phyloP scores from a whole-genome alignment of 2,797 vertebrate species.

The Artibeus jamaicensis region DNA sequence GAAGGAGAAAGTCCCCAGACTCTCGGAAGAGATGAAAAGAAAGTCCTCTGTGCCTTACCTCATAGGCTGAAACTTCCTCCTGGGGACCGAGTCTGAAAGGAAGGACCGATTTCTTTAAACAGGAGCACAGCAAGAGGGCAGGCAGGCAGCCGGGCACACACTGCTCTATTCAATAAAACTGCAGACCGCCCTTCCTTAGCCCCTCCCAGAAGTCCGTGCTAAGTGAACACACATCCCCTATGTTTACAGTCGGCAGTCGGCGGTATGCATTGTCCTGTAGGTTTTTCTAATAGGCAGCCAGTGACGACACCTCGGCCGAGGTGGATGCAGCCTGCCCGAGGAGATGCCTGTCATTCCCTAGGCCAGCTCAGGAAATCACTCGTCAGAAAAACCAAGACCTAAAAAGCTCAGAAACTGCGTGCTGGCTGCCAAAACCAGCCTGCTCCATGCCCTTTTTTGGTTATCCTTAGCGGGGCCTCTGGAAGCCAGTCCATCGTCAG shows the following conservation, averaged over 20 bases:
- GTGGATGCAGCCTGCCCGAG: conserved; percentile 83
- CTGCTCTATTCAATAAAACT: conserved; percentile 86
- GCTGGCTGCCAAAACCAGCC: conserved; percentile 87
- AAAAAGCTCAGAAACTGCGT: conserved; percentile 85
- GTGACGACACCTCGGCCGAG: conserved; percentile 80
- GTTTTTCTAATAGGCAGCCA: conserved; percentile 84
- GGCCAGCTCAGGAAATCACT: conserved; percentile 88
- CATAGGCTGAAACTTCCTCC: conserved; percentile 72
- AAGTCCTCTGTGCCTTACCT: conserved; percentile 81
- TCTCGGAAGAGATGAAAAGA: background rate
- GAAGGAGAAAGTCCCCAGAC: conserved; percentile 23
- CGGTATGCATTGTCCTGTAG: conserved; percentile 86
- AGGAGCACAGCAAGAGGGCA: conserved; percentile 74
- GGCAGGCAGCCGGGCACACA: conserved; percentile 79
- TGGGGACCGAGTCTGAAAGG: conserved; percentile 67
- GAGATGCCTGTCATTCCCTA: conserved; percentile 89
- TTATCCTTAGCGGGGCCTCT: conserved; percentile 90
- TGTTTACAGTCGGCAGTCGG: conserved; percentile 87
- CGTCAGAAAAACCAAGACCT: conserved; percentile 85
- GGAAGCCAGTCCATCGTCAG: conserved; percentile 92
- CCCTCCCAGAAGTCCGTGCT: conserved; percentile 90
- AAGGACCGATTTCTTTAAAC: conserved; percentile 74
- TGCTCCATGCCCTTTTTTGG: conserved; percentile 91
- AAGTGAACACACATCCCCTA: conserved; percentile 85
- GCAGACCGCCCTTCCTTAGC: conserved; percentile 84